Conservation (phyloP, 2,888 invertebrate species). For the Pseudoips prasinana region DNA sequence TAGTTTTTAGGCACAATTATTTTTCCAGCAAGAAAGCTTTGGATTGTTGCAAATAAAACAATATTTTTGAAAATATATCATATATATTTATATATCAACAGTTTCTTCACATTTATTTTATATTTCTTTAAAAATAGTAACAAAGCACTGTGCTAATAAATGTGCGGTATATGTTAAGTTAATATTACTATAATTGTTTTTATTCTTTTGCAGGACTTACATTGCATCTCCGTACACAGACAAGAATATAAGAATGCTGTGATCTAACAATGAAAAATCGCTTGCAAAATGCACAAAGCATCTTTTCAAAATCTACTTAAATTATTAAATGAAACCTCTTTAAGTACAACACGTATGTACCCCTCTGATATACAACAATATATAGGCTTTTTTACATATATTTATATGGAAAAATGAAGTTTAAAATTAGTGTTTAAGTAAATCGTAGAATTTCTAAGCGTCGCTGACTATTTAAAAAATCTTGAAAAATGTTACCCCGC, state of each 20-base stretch:
- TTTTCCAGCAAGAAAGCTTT: no score
- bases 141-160: no score
- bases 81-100: no score
- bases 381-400: slow-evolving; percentile 73
- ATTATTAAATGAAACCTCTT: slow-evolving; percentile 46
- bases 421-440: slow-evolving; percentile 54
- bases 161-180: no score
- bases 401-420: slow-evolving; percentile 54
- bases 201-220: slow-evolving; percentile 81
- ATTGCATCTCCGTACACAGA: slow-evolving; percentile 85
- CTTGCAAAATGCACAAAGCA: slow-evolving; percentile 46
- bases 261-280: slow-evolving; percentile 44
- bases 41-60: no score
- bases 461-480: slow-evolving; percentile 36
- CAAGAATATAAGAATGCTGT: slow-evolving; percentile 84
- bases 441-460: slow-evolving; percentile 51
- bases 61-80: no score
- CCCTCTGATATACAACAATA: slow-evolving; percentile 53
- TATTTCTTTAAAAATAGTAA: no score
- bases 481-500: slow-evolving; percentile 43
- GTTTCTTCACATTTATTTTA: no score
- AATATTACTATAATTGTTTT: slow-evolving; percentile 6
- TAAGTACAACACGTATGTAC: slow-evolving; percentile 65
- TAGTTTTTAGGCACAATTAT: no score
- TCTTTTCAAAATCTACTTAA: slow-evolving; percentile 46